Conservation (phyloP, 2,113 vertebrate genomes). For the Periophthalmodon schlosseri region DNA sequence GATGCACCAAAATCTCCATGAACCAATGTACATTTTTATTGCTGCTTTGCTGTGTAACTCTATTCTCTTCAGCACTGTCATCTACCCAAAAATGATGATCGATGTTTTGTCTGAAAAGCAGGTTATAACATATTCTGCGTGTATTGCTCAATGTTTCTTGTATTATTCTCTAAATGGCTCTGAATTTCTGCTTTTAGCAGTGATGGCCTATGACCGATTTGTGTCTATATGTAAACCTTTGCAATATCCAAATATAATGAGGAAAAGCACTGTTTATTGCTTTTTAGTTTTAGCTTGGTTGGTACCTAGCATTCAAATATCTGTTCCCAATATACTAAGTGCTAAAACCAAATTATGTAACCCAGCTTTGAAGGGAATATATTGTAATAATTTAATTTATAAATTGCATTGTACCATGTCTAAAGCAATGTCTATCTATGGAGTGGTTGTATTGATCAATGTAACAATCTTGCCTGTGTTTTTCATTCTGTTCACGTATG, state of each 20-base stretch:
- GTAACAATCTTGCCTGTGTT: neutral
- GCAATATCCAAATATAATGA: slow-evolving; percentile 8
- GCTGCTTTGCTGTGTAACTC: slow-evolving; percentile 2
- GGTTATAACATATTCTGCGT: neutral
- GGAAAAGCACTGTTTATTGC: neutral
- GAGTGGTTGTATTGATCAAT: neutral
- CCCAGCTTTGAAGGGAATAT: neutral
- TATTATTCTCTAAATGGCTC: neutral
- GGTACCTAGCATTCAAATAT: neutral
- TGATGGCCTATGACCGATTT: slow-evolving; percentile 23
- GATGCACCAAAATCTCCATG: neutral
- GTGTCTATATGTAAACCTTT: slow-evolving; percentile 29
- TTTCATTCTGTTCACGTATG: slow-evolving; percentile 14
- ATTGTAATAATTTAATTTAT: slow-evolving; percentile 2
- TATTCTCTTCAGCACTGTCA: neutral
- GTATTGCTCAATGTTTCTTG: neutral
- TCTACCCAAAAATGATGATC: slow-evolving; percentile 4
- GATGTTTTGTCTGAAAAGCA: neutral
- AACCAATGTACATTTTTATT: slow-evolving; percentile 7
- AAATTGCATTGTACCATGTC: neutral
- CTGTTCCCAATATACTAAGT: neutral
- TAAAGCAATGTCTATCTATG: neutral
- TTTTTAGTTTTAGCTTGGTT: slow-evolving; percentile 14
- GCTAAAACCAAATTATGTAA: neutral
- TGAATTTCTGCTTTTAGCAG: slow-evolving; percentile 26